Conservation (phyloP, 1,140 invertebrate species). For the Bacillus rossius region DNA sequence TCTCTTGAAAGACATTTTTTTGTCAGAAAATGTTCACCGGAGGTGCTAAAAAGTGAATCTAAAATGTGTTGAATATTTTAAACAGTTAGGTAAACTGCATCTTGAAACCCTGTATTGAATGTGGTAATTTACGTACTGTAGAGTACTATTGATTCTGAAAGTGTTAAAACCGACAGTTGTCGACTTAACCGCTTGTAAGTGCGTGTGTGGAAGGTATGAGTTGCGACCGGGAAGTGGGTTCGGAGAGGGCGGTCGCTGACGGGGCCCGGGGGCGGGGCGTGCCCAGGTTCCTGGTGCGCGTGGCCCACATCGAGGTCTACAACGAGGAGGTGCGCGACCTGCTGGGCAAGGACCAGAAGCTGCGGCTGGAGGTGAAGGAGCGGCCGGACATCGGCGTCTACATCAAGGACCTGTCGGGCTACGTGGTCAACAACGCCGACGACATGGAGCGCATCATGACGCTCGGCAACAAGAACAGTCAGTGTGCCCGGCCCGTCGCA, state of each 20-base stretch:
- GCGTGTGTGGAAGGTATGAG: too few species aligned
- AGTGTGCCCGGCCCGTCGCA: too few species aligned
- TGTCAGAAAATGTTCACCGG: too few species aligned
- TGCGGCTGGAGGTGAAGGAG: constrained; percentile 63
- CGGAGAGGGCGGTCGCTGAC: too few species aligned
- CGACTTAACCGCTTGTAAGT: too few species aligned
- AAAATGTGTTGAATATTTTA: too few species aligned
- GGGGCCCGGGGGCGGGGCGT: too few species aligned
- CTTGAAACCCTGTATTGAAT: neutral
- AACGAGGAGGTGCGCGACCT: constrained; percentile 79
- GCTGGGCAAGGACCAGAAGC: constrained; percentile 52
- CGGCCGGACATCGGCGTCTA: constrained; percentile 75
- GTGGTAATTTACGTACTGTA: neutral
- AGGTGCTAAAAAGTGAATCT: too few species aligned
- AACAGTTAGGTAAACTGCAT: neutral
- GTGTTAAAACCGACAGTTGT: too few species aligned
- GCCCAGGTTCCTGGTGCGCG: constrained; percentile 66
- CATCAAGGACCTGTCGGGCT: constrained; percentile 71
- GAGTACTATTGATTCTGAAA: neutral
- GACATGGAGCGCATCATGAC: constrained; percentile 77
- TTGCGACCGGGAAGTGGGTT: too few species aligned
- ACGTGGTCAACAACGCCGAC: constrained; percentile 75
- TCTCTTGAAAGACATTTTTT: too few species aligned
- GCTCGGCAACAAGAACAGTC: constrained; percentile 76
- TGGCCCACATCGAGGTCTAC: constrained; percentile 76